phyloP scores from a whole-genome alignment of 2,888 invertebrate genomes.

The Drosophila barbarae region DNA sequence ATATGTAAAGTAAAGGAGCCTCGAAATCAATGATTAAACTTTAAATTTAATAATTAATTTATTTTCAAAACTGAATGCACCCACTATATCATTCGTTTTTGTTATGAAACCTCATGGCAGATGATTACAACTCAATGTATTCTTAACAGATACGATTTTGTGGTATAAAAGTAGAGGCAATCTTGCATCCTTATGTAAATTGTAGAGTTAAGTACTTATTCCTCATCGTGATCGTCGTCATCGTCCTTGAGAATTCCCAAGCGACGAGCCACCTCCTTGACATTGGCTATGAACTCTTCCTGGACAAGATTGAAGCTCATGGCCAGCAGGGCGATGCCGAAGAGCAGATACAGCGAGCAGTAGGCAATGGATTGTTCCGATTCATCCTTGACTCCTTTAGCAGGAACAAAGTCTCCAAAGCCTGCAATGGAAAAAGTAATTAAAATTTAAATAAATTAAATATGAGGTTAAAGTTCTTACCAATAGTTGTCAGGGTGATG shows the following conservation, averaged over 20 bases:
- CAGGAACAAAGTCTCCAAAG: constrained; percentile 95
- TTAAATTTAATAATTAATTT: not conserved
- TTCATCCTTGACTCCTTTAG: constrained; percentile 82
- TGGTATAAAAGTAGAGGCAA: not conserved
- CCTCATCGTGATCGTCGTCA: constrained; percentile 82
- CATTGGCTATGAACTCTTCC: constrained; percentile 94
- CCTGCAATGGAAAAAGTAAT: constrained; percentile 76
- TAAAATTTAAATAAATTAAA: not conserved
- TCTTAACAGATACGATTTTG: not conserved
- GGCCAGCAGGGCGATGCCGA: constrained; percentile 95
- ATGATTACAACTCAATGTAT: not conserved
- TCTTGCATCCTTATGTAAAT: not conserved
- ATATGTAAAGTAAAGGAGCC: not conserved
- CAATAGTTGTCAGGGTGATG: constrained; percentile 95
- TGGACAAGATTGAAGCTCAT: constrained; percentile 99
- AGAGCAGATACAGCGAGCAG: constrained; percentile 94
- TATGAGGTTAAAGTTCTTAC: constrained; percentile 58
- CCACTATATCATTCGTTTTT: not conserved
- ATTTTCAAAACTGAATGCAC: not conserved
- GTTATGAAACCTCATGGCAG: not conserved
- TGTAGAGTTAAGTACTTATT: constrained; percentile 14
- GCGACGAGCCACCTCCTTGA: constrained; percentile 90
- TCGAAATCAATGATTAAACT: not conserved
- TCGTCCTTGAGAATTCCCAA: constrained; percentile 93
- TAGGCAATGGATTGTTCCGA: constrained; percentile 84